Conservation (phyloP, 2,888 invertebrate species). For the Agrotis clavis region DNA sequence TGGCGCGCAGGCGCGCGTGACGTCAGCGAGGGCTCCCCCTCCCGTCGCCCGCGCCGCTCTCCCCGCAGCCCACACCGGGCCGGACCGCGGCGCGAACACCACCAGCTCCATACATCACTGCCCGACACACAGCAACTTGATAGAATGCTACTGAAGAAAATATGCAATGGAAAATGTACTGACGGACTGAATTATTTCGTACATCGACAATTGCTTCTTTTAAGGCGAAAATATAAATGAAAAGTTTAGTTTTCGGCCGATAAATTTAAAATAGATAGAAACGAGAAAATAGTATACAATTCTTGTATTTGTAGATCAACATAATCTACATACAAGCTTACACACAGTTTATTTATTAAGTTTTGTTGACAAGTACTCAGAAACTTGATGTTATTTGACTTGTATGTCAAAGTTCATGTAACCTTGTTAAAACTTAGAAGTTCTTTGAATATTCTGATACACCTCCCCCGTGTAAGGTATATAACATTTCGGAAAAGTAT, state of each 20-base stretch:
- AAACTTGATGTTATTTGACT: conserved; percentile 15
- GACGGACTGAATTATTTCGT: conserved; percentile 20
- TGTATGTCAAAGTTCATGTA: conserved; percentile 11
- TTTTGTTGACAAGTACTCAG: conserved; percentile 8
- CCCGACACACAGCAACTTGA: conserved; percentile 52
- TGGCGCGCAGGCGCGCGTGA: conserved; percentile 86
- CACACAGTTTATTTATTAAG: not conserved
- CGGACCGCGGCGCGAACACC: conserved; percentile 68
- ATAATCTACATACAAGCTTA: too few relatives aligned
- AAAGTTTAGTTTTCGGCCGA: not conserved
- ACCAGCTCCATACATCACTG: conserved; percentile 67
- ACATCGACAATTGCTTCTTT: conserved; percentile 6
- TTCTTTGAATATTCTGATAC: conserved; percentile 31
- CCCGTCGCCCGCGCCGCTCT: conserved; percentile 36
- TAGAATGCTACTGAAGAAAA: conserved; percentile 51
- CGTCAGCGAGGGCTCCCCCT: conserved; percentile 82
- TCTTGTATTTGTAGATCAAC: too few relatives aligned
- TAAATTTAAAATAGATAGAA: not conserved
- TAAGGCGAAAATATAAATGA: not conserved
- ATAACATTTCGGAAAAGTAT: conserved; percentile 15
- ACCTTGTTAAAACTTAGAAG: conserved; percentile 27
- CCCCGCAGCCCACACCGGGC: conserved; percentile 64
- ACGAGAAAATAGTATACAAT: too few relatives aligned
- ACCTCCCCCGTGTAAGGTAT: not conserved
- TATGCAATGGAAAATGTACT: conserved; percentile 37